Evolutionary conservation across 1,140 invertebrate genomes (phyloP), one percentile per base, ranked within the genome.

Genomic region (Pseudomyrmex cubaensis): DNA sequence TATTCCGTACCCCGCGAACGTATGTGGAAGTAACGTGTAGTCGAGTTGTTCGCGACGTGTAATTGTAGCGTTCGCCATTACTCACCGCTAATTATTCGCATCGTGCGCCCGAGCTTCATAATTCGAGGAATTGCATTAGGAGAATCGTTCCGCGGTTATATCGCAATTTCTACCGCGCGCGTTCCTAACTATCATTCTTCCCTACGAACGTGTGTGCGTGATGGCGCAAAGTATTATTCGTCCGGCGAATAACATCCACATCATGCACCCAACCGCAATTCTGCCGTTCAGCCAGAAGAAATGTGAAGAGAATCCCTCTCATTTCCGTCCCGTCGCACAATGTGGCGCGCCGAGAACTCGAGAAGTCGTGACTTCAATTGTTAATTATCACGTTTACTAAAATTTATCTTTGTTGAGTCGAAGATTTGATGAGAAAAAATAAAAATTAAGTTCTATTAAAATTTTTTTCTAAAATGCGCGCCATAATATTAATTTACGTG

Each of bases 41-140:
- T 20, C 54, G 61, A 20, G 5, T 22, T 15, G 48, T 44, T 35
- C 35, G 35, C 76, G 54, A 57, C 64, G 76, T 70, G 76, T 80
- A 80, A 80, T 80, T 80, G 76, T 80, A 72, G 69, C 76, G n/a
- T 48, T 70, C 76, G 76, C 76, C 66, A 80, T 80, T 80, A 80
- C 56, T 80, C 76, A 80, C 66, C 66, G 52, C 76, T 80, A 80
- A 80, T 80, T 80, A 80, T 80, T 80, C 76, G 76, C 66, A 48
- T 80, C 66, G 76, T 80, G 76, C 54, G 76, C 66, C 44, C 66
- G 66, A 72, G 76, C 57, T 54, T 80, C 66, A 72, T 80, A 80
- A 80, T 80, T 80, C 76, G 76, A 80, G 76, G 54, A 80, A 72
- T 80, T 80, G 76, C 76, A 72, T 80, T 72, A 80, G 52, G 54